Evolutionary conservation across 2,113 vertebrate species (phyloP), one percentile per base, ranked within the genome.

Genomic region (Leiothrix lutea): DNA sequence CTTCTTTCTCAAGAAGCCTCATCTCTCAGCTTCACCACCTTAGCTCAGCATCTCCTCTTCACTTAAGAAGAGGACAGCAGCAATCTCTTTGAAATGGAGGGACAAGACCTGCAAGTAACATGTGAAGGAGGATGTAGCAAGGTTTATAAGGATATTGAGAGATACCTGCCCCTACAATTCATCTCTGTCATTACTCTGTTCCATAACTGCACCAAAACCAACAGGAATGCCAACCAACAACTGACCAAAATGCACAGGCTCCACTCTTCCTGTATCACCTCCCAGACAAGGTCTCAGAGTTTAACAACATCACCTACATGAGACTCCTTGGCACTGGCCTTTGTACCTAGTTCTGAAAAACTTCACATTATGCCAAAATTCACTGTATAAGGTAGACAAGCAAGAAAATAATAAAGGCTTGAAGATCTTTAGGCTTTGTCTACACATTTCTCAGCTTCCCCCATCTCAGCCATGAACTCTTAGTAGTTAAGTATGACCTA

Each of bases 81-180:
- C 28, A n/a, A 24, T 17, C 11, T 74, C 31, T 66, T 47, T 31
- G 35, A 74, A 91, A 83, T 4, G 2, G 13, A 73, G 10, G 5
- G 5, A 51, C 5, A 5, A 77, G 5, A 61, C 11, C 24, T 53
- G 5, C 4, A 8, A 64, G 13, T 16, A 69, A 12, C 7, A 14
- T 0, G 5, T 33, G 40, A 89, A 73, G 9, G 15, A 94, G 23
- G 17, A 80, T 0, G 0, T 1, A 48, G 28, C 19, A 83, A 80
- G 9, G 16, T 69, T 8, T 56, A 33, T 38, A 64, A 64, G 24
- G 8, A 44, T 44, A 65, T 20, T 14, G 9, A 29, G 22, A 60
- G 21, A 72, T 11, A 48, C 1, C 8, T 11, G 16, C 4, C 31
- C 15, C 40, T 33, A 17, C 12, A 77, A 14, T 72, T 56, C 5